Conservation (phyloP, 2,113 vertebrate genomes). For the Rhabdomys dilectus region DNA sequence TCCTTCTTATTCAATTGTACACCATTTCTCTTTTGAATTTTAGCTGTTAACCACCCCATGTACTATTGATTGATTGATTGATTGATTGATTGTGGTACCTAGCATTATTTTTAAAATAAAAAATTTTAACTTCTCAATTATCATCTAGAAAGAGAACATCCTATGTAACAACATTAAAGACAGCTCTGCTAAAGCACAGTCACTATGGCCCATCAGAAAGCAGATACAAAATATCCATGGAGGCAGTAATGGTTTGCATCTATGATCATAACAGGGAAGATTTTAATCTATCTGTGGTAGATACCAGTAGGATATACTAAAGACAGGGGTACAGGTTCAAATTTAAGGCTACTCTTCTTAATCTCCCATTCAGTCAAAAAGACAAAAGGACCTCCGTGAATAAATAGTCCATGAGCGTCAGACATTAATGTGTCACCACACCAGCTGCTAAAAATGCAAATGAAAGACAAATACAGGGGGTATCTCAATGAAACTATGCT, state of each 20-base stretch:
- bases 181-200: background rate
- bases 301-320: background rate
- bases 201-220: background rate
- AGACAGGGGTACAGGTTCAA: background rate
- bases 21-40: background rate
- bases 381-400: background rate
- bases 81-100: background rate
- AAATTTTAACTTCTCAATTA: background rate
- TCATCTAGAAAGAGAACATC: background rate
- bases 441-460: background rate
- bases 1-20: background rate
- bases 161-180: background rate
- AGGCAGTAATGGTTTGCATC: background rate
- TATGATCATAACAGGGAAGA: background rate
- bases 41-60: background rate
- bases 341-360: background rate
- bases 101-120: background rate
- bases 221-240: background rate
- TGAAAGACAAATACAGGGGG: background rate
- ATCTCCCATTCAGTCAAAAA: background rate
- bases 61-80: background rate
- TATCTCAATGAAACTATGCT: background rate
- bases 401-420: background rate
- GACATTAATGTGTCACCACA: background rate
- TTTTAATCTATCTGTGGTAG: background rate